Evolutionary conservation across 2,888 invertebrate species (phyloP).

Genomic region (Cheilosia vulpina): DNA sequence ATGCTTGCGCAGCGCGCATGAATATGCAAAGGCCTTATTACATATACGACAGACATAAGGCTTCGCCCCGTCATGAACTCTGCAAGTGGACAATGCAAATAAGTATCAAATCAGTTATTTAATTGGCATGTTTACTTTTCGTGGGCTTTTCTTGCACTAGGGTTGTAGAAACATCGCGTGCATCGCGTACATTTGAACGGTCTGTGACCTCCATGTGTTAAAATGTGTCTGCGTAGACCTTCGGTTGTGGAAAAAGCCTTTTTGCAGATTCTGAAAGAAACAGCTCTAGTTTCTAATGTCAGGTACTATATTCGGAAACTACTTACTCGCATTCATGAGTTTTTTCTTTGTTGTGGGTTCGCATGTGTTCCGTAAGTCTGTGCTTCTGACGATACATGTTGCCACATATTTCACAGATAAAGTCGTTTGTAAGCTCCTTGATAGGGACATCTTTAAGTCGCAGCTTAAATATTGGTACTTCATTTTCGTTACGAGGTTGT

Average conservation of each 20-base stretch:
- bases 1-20: constrained; percentile 81
- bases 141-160: constrained; percentile 81
- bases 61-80: constrained; percentile 80
- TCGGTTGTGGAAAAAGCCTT: constrained; percentile 80
- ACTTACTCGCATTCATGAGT: constrained; percentile 80
- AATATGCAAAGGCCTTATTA: constrained; percentile 80
- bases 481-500: constrained; percentile 39
- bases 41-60: constrained; percentile 81
- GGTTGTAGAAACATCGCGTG: constrained; percentile 81
- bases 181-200: constrained; percentile 81
- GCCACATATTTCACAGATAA: constrained; percentile 81
- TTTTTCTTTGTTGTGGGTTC: constrained; percentile 79
- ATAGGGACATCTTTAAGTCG: constrained; percentile 27
- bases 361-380: constrained; percentile 81
- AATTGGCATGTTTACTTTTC: constrained; percentile 77
- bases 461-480: constrained; percentile 60
- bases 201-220: constrained; percentile 80
- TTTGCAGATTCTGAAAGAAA: constrained; percentile 78
- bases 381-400: constrained; percentile 81
- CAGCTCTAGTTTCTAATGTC: neutral
- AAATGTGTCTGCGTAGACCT: constrained; percentile 81
- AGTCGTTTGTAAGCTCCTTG: constrained; percentile 68
- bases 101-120: neutral
- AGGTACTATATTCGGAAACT: neutral
- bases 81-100: constrained; percentile 26